Percentiles rank a stretch among this genome's conserved stretches.
Conservation (phyloP, 2,888 invertebrate genomes). For the Rhingia campestris region DNA sequence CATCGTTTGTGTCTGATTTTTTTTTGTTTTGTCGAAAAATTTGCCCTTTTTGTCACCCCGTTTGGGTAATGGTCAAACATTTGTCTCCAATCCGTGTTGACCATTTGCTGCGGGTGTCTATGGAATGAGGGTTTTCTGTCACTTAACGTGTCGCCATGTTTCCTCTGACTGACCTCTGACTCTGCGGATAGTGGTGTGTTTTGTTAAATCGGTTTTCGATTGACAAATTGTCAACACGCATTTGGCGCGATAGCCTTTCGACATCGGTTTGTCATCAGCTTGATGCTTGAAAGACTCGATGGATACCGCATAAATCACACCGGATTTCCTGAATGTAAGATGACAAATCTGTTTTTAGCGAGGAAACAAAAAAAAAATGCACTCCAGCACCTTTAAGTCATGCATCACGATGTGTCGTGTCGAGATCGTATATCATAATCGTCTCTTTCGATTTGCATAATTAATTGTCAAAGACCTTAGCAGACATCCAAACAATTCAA, state of each 20-base stretch:
- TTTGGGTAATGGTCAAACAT: conserved; percentile 60
- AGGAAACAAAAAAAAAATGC: neutral
- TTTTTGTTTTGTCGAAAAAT: conserved; percentile 51
- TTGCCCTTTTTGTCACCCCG: conserved; percentile 67
- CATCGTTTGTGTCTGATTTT: conserved; percentile 38
- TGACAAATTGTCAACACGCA: conserved; percentile 63
- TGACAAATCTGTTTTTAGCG: conserved; percentile 27
- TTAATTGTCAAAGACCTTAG: conserved; percentile 46
- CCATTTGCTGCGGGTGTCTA: conserved; percentile 31
- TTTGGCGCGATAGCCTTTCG: conserved; percentile 47
- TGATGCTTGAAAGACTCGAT: conserved; percentile 19
- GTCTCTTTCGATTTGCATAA: conserved; percentile 52
- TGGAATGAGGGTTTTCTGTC: conserved; percentile 33
- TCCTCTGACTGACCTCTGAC: conserved; percentile 44
- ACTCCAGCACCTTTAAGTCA: neutral
- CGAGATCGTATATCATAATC: conserved; percentile 55
- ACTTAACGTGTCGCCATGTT: conserved; percentile 36
- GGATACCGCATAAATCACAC: conserved; percentile 41
- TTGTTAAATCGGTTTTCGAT: conserved; percentile 56
- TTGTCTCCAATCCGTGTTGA: conserved; percentile 27
- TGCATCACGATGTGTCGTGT: conserved; percentile 19
- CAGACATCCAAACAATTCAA: neutral
- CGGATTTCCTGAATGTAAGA: neutral
- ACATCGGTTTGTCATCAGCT: conserved; percentile 46
- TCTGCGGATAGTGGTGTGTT: conserved; percentile 21